Conservation (phyloP, 1,140 invertebrate genomes). For the Trachymyrmex cornetzi region DNA sequence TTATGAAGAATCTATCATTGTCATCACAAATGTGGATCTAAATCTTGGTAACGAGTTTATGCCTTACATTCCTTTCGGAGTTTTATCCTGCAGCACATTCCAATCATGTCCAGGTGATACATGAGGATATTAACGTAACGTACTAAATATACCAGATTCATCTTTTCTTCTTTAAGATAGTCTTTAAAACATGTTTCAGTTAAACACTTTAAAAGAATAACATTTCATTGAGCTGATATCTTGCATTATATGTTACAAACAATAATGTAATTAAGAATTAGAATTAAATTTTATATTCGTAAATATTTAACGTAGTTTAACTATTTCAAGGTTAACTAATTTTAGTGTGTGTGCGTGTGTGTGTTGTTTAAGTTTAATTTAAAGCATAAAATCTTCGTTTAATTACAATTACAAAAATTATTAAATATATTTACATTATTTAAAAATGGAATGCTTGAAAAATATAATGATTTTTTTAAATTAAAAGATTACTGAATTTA, state of each 20-base stretch:
- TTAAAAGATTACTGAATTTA: neutral
- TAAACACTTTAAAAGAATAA: neutral
- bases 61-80: neutral
- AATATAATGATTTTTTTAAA: neutral
- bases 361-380: neutral
- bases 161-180: neutral
- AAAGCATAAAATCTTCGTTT: neutral
- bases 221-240: neutral
- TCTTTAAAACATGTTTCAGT: neutral
- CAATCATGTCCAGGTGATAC: neutral
- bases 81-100: neutral
- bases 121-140: neutral
- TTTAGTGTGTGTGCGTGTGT: no score
- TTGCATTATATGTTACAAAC: neutral
- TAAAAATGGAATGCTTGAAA: neutral
- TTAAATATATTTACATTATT: neutral
- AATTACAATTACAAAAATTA: neutral
- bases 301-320: neutral
- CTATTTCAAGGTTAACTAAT: neutral
- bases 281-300: neutral
- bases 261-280: neutral
- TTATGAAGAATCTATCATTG: constrained; percentile 66
- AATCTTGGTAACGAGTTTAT: constrained; percentile 25
- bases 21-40: constrained; percentile 36
- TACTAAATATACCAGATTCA: neutral